These are phyloP conservation scores for Eucera pruinosa DNA, from an alignment of 2,888 invertebrate species.

Conservation along the genomic window DNA sequence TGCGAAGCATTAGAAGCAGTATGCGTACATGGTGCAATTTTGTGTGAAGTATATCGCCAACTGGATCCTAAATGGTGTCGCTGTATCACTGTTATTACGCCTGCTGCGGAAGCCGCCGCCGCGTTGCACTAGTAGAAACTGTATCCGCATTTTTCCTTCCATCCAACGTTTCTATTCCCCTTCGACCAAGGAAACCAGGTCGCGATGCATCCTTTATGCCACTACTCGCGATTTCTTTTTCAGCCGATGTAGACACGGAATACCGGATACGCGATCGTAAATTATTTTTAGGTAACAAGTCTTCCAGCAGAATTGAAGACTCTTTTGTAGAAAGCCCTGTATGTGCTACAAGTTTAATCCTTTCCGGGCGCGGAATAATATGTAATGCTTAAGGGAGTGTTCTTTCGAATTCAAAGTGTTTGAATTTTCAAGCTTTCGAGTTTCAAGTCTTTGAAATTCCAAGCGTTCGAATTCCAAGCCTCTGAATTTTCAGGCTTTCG, in stretches of 20 bases:
- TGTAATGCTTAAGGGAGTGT: no score
- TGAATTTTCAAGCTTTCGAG: no score
- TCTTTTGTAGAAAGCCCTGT: no score
- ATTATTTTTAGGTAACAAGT: no score
- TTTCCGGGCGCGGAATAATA: no score
- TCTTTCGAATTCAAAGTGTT: no score
- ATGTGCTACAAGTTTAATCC: no score
- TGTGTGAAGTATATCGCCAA: constrained; percentile 48
- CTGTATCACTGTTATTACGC: constrained; percentile 58
- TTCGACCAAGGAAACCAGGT: constrained; percentile 3
- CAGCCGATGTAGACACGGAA: background rate
- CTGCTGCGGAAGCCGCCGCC: constrained; percentile 38
- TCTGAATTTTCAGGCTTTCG: no score
- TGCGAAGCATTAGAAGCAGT: constrained; percentile 51
- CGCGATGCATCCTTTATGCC: background rate
- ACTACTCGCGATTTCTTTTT: background rate
- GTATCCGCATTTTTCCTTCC: constrained; percentile 38
- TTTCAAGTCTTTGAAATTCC: no score
- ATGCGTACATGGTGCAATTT: constrained; percentile 53
- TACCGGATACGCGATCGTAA: no score
- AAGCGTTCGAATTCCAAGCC: no score
- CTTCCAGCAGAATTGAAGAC: no score
- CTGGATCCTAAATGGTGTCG: constrained; percentile 53
- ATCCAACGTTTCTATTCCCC: constrained; percentile 30
- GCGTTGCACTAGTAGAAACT: constrained; percentile 24